Evolutionary conservation across 2,888 invertebrate species (phyloP), one percentile per base, ranked within the genome.

Genomic region (Altica lythri): DNA sequence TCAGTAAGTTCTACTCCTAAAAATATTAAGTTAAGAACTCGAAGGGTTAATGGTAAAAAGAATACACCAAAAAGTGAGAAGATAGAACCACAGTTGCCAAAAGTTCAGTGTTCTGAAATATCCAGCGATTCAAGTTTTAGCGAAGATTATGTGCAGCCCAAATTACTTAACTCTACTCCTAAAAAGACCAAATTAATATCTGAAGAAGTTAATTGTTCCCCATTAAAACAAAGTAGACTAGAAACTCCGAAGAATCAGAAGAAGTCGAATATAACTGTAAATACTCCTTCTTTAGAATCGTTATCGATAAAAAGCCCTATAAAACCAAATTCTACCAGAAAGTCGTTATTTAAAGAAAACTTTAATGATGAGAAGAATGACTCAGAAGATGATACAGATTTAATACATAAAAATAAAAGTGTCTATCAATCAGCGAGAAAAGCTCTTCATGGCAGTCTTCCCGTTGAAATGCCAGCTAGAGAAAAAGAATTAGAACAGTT

Each of bases 401-500:
- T 3, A 18, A 40, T 34, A 22, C 49, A 54, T 10, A n/a, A 29
- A 4, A 55, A 42, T 51, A 18, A 35, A 14, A 55, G 13, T 60
- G 42, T 63, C 29, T 76, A 71, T 61, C 70, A 72, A 59, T 70
- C 61, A 69, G 76, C 76, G 14, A 68, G 74, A 42, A 68, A 67
- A 65, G 76, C 77, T 12, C 62, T 77, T 34, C 76, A 77, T 57
- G 74, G 75, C 53, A 67, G 70, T 13, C 64, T 65, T 16, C 76
- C 77, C 18, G 63, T 58, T 3, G 61, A 67, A 43, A 68, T 88
- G 48, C 86, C 89, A 4, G 89, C 94, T n/a, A 81, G 97, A 53
- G 92, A 95, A 68, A 77, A 79, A 27, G 92, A 97, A 77, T 80
- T 90, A 5, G 74, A 79, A 2, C 82, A 84, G 65, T 77, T 98